Evolutionary conservation across 2,113 vertebrate genomes (phyloP).

Genomic region (Euleptes europaea): DNA sequence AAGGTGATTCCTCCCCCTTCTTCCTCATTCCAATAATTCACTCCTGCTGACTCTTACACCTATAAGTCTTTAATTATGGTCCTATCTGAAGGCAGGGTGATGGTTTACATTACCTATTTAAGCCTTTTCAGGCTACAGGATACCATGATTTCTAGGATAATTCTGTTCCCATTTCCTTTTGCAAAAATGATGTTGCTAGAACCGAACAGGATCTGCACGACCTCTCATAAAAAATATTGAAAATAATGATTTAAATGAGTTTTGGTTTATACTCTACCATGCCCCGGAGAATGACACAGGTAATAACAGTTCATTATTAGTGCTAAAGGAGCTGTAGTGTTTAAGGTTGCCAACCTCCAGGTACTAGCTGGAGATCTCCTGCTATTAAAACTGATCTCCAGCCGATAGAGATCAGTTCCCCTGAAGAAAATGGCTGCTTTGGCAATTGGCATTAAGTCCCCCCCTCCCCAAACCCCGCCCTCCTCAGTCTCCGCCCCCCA

Average conservation of each 20-base stretch:
- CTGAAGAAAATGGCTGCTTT: too few relatives aligned
- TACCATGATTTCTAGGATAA: not conserved
- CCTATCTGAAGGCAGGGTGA: not conserved
- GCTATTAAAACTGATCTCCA: too few relatives aligned
- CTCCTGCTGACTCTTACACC: rapidly evolving
- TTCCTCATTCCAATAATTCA: not conserved
- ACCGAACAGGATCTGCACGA: not conserved
- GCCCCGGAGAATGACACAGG: not conserved
- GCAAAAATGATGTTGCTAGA: not conserved
- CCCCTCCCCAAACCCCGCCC: too few relatives aligned
- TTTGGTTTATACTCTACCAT: not conserved
- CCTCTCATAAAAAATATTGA: not conserved
- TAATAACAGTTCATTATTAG: not conserved
- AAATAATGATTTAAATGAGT: not conserved
- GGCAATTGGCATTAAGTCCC: too few relatives aligned
- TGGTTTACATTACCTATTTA: not conserved
- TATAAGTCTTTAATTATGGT: not conserved
- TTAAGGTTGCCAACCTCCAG: too few relatives aligned
- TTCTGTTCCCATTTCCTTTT: not conserved
- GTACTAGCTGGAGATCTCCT: too few relatives aligned
- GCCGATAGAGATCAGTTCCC: too few relatives aligned
- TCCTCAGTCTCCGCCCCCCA: too few relatives aligned
- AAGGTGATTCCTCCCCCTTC: not conserved
- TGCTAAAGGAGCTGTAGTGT: too few relatives aligned
- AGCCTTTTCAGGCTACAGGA: not conserved